Base-by-base conservation (phyloP, 2,888 invertebrate genomes). In the Cephus runcator region DNA sequence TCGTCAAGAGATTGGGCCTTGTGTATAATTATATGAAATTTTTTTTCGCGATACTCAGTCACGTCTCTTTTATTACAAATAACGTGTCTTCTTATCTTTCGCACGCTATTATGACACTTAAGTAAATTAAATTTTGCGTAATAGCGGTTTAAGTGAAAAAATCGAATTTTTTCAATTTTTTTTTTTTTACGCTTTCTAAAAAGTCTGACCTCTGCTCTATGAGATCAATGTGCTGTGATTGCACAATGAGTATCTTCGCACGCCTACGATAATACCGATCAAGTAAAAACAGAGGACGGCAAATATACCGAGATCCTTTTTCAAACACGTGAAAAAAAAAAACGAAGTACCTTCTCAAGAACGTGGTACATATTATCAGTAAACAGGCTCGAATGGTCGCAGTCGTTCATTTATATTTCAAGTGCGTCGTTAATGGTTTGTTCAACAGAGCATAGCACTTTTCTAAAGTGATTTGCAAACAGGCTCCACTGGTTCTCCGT, bases 401-500 rank as follows among this genome's bases (percentile, higher is more conserved):
- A 23, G 40, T 9, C 40, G 2, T 23, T 56, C 40, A 23, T 56
- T 56, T 56, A 56, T 56, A 56, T 56, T 56, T 56, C 40, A 23
- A 56, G 40, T 56, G 1, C 40, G 40, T 56, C 71, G 12, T 71
- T 71, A 71, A 71, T 30, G 33, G 71, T 71, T 71, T 71, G 71
- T 71, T 71, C 71, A 71, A 71, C 71, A 33, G 71, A 71, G 31
- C 71, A 31, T 71, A 30, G 31, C 71, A 71, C 71, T 71, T 71
- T 71, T 71, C 33, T 71, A 71, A 33, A 71, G 71, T 71, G 71
- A 33, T 71, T 71, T 71, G 71, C 71, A 71, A 71, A 71, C 31
- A 71, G 33, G 33, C 71, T 71, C 71, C 4, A 71, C 71, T 34
- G 71, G 71, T 33, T 71, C 15, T 15, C 40, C 23, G 23, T 56